These are phyloP conservation scores for Polydesmus complanatus DNA, from an alignment of 2,888 invertebrate genomes.

Conservation along the genomic window DNA sequence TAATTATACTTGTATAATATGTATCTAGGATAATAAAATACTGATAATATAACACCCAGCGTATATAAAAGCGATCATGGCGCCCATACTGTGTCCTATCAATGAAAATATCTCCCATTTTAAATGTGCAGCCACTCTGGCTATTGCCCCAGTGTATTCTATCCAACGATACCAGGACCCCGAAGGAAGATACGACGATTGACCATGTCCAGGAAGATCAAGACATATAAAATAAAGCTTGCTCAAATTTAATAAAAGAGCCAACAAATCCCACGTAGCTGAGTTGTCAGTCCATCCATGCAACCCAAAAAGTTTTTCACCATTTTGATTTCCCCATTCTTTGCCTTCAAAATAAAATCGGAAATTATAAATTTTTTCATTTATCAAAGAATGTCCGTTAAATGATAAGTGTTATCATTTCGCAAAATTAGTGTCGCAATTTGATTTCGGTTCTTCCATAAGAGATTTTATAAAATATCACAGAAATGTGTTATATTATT, in stretches of 20 bases:
- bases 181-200: conserved; percentile 34
- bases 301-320: conserved; percentile 51
- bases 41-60: conserved; percentile 22
- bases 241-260: conserved; percentile 43
- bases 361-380: no score
- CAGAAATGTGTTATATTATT: no score
- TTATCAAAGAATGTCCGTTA: no score
- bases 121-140: conserved; percentile 57
- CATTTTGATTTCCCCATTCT: conserved; percentile 52
- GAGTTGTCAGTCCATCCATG: conserved; percentile 77
- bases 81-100: conserved; percentile 42
- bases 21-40: no score
- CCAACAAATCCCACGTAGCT: conserved; percentile 54
- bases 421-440: no score
- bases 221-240: conserved; percentile 39
- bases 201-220: conserved; percentile 46
- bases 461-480: no score
- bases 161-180: conserved; percentile 57
- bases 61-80: conserved; percentile 21
- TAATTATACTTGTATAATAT: no score
- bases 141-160: conserved; percentile 59
- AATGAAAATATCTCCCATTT: conserved; percentile 59
- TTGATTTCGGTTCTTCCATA: no score
- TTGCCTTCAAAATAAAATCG: conserved; percentile 39
- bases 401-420: no score